phyloP scores from a whole-genome alignment of 2,888 invertebrate genomes.

The Stenotaenia linearis region DNA sequence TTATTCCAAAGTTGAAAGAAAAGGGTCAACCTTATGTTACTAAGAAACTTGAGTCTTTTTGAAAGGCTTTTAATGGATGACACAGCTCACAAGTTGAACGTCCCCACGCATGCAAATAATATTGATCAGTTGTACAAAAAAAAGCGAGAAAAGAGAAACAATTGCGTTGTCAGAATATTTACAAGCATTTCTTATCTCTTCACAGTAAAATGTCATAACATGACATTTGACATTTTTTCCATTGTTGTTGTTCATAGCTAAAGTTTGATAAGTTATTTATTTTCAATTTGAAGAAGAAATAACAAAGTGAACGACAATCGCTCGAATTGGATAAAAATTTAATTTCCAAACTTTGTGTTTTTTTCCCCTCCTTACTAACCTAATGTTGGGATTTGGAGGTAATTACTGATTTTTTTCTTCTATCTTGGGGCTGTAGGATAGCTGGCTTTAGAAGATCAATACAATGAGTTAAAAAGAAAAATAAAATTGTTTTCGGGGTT shows the following conservation, averaged over 20 bases:
- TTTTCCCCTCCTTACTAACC: not conserved
- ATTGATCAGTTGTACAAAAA: not conserved
- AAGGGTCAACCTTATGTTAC: not conserved
- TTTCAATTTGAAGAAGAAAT: conserved; percentile 6
- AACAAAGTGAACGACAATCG: not conserved
- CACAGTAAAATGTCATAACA: not conserved
- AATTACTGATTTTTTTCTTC: not conserved
- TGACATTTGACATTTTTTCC: not conserved
- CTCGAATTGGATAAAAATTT: not conserved
- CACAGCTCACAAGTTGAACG: not conserved
- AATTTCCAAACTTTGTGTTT: not conserved
- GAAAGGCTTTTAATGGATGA: conserved; percentile 26
- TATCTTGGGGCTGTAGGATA: not conserved
- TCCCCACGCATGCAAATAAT: not conserved
- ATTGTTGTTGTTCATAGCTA: not conserved
- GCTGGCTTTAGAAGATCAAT: no score
- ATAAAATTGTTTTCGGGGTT: not conserved
- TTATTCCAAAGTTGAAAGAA: not conserved
- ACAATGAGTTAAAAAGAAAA: not conserved
- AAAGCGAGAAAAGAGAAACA: not conserved
- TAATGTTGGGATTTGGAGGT: not conserved
- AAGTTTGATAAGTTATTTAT: conserved; percentile 18
- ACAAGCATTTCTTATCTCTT: not conserved
- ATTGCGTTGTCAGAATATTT: not conserved
- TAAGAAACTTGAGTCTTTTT: conserved; percentile 1